A percentile compares a stretch with the other conserved stretches of the same genome.
Evolutionary conservation across 2,888 invertebrate genomes (phyloP).

Genomic region (Dioctria rufipes): DNA sequence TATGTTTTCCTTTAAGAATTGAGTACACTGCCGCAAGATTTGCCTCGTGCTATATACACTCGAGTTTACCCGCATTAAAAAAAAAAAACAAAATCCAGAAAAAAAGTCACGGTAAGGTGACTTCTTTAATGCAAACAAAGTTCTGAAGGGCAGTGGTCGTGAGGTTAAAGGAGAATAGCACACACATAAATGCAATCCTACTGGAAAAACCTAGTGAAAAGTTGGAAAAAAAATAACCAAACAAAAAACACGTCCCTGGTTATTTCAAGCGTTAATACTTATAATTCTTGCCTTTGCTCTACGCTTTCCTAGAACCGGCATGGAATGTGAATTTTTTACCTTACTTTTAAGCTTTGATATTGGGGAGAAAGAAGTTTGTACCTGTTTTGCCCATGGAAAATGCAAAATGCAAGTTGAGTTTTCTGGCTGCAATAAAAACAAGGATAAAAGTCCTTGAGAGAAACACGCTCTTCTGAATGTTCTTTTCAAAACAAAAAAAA

Average conservation of each 20-base stretch:
- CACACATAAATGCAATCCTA: constrained; percentile 25
- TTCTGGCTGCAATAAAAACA: constrained; percentile 28
- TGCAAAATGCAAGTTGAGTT: constrained; percentile 24
- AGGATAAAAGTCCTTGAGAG: constrained; percentile 37
- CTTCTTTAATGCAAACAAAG: constrained; percentile 36
- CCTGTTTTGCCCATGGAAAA: constrained; percentile 18
- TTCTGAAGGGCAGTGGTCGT: neutral
- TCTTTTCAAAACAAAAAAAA: neutral
- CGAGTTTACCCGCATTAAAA: constrained; percentile 4
- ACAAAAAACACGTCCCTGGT: neutral
- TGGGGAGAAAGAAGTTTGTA: neutral
- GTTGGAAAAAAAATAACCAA: neutral
- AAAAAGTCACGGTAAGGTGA: constrained; percentile 7
- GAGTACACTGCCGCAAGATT: constrained; percentile 6
- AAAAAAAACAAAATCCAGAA: neutral
- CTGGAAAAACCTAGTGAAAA: constrained; percentile 27
- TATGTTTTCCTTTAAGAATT: neutral
- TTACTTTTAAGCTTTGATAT: neutral
- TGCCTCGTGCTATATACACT: neutral
- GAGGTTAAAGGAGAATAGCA: neutral
- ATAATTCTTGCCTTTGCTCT: constrained; percentile 18
- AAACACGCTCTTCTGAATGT: constrained; percentile 29
- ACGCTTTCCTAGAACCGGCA: constrained; percentile 5
- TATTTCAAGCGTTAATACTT: constrained; percentile 47
- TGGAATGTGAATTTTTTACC: constrained; percentile 1